A percentile compares a stretch with the other conserved stretches of the same genome.
These are phyloP conservation scores for Tribolium freemani DNA, from an alignment of 2,888 invertebrate species.

Conservation along the genomic window DNA sequence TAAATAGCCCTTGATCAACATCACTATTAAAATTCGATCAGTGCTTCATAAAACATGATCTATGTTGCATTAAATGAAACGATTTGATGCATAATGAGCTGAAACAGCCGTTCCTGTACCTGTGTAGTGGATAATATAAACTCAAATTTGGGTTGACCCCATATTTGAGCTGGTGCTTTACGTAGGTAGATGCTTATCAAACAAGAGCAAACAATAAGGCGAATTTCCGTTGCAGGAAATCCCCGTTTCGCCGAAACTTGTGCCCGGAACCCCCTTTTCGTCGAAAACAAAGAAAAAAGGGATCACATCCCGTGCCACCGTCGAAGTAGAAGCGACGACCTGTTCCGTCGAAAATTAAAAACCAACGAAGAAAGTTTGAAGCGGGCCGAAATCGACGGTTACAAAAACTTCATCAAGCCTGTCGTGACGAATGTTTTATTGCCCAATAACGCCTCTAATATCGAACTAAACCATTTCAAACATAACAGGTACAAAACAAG, in stretches of 20 bases:
- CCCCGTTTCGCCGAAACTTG: conserved; percentile 12
- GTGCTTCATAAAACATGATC: neutral
- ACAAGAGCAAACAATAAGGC: conserved; percentile 13
- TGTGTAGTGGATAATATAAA: too few species aligned
- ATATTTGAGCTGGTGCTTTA: neutral
- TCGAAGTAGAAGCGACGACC: conserved; percentile 59
- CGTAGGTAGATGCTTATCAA: conserved; percentile 17
- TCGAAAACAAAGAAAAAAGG: conserved; percentile 21
- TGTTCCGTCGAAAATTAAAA: conserved; percentile 59
- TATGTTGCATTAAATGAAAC: neutral
- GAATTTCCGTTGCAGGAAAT: conserved; percentile 31
- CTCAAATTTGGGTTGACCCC: neutral
- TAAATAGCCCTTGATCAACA: neutral
- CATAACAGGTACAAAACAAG: conserved; percentile 67
- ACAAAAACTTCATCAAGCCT: conserved; percentile 58
- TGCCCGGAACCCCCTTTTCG: conserved; percentile 5
- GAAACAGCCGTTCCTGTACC: too few species aligned
- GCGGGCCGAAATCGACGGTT: conserved; percentile 61
- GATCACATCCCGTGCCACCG: conserved; percentile 43
- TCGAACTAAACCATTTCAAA: conserved; percentile 47
- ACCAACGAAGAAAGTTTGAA: conserved; percentile 59
- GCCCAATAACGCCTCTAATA: conserved; percentile 47
- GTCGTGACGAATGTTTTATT: conserved; percentile 45
- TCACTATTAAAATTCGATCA: neutral
- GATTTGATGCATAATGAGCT: neutral